Evolutionary conservation across 2,113 vertebrate genomes (phyloP).

Genomic region (Pelodiscus sinensis): DNA sequence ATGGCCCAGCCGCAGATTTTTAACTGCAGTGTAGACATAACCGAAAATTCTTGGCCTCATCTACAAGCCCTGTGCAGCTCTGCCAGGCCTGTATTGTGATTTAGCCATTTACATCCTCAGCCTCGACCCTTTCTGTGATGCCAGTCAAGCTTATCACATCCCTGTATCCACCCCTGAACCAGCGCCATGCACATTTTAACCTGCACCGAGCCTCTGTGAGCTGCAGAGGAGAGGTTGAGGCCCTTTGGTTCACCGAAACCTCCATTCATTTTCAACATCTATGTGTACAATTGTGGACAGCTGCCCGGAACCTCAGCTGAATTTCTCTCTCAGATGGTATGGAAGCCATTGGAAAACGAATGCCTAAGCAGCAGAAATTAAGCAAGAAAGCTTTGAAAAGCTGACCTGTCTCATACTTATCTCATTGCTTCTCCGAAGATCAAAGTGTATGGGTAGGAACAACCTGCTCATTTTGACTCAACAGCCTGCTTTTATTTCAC

Average conservation of each 20-base stretch:
- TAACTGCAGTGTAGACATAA: not conserved
- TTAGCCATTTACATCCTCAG: not conserved
- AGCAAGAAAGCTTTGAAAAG: not conserved
- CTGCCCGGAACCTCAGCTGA: not conserved
- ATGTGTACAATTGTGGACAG: not conserved
- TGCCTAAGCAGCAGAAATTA: not conserved
- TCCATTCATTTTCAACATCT: not conserved
- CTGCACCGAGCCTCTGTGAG: not conserved
- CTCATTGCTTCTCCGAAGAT: not conserved
- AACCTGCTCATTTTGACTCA: constrained; percentile 2
- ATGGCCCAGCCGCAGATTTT: not conserved
- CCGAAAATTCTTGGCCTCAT: not conserved
- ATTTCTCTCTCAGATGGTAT: not conserved
- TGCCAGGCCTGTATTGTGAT: not conserved
- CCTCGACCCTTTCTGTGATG: not conserved
- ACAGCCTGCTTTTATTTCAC: not conserved
- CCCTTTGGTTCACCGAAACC: not conserved
- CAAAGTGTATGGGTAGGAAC: not conserved
- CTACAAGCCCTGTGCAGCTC: not conserved
- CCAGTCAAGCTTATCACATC: not conserved
- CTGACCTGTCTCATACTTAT: not conserved
- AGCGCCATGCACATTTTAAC: not conserved
- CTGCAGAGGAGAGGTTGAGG: not conserved
- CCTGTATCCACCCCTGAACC: not conserved
- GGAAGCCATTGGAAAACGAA: not conserved